Conservation (phyloP, 2,113 vertebrate genomes). For the Oncorhynchus masou region DNA sequence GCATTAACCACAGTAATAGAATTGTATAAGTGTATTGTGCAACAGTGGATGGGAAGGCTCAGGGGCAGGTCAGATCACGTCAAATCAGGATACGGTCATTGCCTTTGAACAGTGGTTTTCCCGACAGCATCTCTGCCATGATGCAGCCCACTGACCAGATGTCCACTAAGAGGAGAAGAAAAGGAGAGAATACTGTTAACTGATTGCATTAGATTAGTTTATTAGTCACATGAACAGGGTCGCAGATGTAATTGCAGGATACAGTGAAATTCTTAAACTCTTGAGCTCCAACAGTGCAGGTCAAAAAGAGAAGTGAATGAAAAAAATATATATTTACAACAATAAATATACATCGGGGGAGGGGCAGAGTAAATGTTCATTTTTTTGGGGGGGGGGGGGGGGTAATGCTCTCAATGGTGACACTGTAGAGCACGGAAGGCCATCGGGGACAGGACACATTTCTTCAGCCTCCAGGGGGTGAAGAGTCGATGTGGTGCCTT, state of each 20-base stretch:
- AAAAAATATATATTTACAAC: too few species aligned
- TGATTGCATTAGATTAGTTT: neutral
- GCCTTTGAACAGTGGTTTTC: slow-evolving; percentile 92
- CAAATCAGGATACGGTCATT: slow-evolving; percentile 91
- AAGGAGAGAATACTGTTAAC: neutral
- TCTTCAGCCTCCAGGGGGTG: too few species aligned
- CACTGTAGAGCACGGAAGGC: slow-evolving; percentile 84
- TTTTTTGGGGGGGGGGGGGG: too few species aligned
- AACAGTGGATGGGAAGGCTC: neutral
- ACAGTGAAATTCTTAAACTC: too few species aligned
- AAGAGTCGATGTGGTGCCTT: too few species aligned
- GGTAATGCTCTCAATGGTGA: too few species aligned
- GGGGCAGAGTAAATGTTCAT: too few species aligned
- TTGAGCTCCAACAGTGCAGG: too few species aligned
- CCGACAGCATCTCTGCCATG: slow-evolving; percentile 97
- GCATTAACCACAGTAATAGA: neutral
- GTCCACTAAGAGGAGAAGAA: slow-evolving; percentile 79
- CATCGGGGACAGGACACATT: slow-evolving; percentile 72
- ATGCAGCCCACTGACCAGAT: slow-evolving; percentile 99
- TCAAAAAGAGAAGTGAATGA: too few species aligned
- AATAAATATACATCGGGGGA: too few species aligned
- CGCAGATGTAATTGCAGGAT: too few species aligned
- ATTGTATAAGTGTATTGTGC: neutral
- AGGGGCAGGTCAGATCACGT: neutral
- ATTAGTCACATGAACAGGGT: too few species aligned